Evolutionary conservation across 2,888 invertebrate genomes (phyloP).

Genomic region (Ennomos fuscantarius): DNA sequence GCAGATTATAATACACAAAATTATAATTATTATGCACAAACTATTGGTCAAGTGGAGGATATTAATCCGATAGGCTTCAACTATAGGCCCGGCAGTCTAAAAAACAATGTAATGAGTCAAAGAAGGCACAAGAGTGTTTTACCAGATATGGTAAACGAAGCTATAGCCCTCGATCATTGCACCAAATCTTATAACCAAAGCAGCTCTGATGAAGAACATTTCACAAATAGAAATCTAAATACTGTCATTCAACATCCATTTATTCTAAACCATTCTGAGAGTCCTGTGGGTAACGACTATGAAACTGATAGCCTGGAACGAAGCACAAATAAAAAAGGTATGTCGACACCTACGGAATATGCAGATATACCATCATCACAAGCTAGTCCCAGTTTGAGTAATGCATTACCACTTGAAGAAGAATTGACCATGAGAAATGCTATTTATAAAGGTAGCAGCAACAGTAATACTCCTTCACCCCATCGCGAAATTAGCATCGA

Average conservation of each 20-base stretch:
- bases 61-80: conserved; percentile 65
- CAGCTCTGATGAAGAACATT: conserved; percentile 76
- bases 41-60: conserved; percentile 62
- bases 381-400: conserved; percentile 90
- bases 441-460: conserved; percentile 87
- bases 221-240: conserved; percentile 56
- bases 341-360: conserved; percentile 86
- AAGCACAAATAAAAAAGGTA: conserved; percentile 79
- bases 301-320: conserved; percentile 91
- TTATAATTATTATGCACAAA: conserved; percentile 60
- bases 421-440: conserved; percentile 92
- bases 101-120: conserved; percentile 53
- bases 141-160: conserved; percentile 89
- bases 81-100: conserved; percentile 55
- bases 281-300: conserved; percentile 85
- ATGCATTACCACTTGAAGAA: conserved; percentile 91
- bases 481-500: conserved; percentile 62
- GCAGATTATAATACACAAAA: conserved; percentile 50
- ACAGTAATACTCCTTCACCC: conserved; percentile 78
- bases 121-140: conserved; percentile 68
- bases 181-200: conserved; percentile 70
- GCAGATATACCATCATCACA: conserved; percentile 88
- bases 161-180: conserved; percentile 84
- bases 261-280: conserved; percentile 65
- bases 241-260: conserved; percentile 53